Percentiles rank a stretch among this genome's conserved stretches.
Evolutionary conservation across 2,888 invertebrate species (phyloP).

Genomic region (Chironomus tentans): DNA sequence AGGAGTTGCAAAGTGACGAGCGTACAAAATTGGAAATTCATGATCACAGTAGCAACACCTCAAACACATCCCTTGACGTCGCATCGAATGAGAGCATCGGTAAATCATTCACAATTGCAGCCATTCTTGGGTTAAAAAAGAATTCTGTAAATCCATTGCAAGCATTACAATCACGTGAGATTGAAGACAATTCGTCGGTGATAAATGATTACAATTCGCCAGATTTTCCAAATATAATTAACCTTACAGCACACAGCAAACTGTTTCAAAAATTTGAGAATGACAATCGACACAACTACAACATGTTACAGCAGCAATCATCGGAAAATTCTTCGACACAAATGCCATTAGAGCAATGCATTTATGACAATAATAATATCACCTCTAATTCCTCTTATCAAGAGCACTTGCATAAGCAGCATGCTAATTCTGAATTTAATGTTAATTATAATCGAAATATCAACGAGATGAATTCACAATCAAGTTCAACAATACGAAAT

Average conservation of each 20-base stretch:
- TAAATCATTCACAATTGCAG: constrained; percentile 80
- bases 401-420: constrained; percentile 23
- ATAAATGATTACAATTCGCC: constrained; percentile 19
- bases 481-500: constrained; percentile 12
- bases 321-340: constrained; percentile 2
- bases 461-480: constrained; percentile 10
- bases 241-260: constrained; percentile 20
- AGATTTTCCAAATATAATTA: constrained; percentile 24
- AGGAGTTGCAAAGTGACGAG: constrained; percentile 12
- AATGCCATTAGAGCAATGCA: constrained; percentile 23
- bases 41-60: constrained; percentile 6
- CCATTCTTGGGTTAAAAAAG: constrained; percentile 67
- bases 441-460: constrained; percentile 17
- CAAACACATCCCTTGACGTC: constrained; percentile 37
- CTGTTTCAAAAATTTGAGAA: constrained; percentile 25
- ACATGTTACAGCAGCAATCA: constrained; percentile 1
- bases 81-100: constrained; percentile 38
- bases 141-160: constrained; percentile 29
- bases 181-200: not conserved
- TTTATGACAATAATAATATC: constrained; percentile 21
- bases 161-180: not conserved
- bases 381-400: constrained; percentile 24
- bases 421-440: constrained; percentile 15
- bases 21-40: constrained; percentile 14
- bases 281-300: constrained; percentile 20